Base-by-base conservation (phyloP, 2,797 vertebrate species). In the Rhinogobio ventralis region DNA sequence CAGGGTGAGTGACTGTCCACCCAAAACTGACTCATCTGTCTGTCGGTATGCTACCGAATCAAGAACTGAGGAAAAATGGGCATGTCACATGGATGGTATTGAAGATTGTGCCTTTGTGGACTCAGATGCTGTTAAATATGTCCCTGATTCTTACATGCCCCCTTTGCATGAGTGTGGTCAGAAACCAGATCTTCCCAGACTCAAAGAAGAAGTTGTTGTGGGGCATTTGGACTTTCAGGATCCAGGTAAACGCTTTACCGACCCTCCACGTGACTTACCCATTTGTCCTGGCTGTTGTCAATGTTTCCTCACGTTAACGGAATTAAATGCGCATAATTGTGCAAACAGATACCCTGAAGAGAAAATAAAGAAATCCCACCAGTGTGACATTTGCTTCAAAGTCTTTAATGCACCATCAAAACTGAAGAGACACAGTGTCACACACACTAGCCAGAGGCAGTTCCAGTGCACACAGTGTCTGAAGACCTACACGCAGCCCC, bases 321-420 rank as follows among this genome's bases (percentile, higher is more conserved):
- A 87, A 33, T 88, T 90, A 0, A 45, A 67, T 4, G 62, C 57
- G 1, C 90, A 90, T 85, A 79, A n/a, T 55, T 90, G 89, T 73
- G 14, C 76, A 62, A 51, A 28, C 10, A 53, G 25, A 23, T 69
- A 4, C 36, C 77, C 62, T 36, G 85, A 88, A 85, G 91, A 67
- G 20, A 89, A 90, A 75, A 79, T 67, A 4, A 55, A 60, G 20
- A 90, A 91, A 78, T 84, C 91, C 36, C 95, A 95, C 87, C 92
- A 93, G 17, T 96, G 95, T 83, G 95, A 93, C 33, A 89, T 95
- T 46, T 96, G 95, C 87, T 92, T 91, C 73, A 96, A 96, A 91
- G 92, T 86, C 86, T 96, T 96, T 75, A 92, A 92, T 72, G 93
- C 94, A 0, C 94, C 93, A 4, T 96, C 95, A 66, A 95, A 96